Conservation (phyloP, 2,113 vertebrate species). For the Helogale parvula region DNA sequence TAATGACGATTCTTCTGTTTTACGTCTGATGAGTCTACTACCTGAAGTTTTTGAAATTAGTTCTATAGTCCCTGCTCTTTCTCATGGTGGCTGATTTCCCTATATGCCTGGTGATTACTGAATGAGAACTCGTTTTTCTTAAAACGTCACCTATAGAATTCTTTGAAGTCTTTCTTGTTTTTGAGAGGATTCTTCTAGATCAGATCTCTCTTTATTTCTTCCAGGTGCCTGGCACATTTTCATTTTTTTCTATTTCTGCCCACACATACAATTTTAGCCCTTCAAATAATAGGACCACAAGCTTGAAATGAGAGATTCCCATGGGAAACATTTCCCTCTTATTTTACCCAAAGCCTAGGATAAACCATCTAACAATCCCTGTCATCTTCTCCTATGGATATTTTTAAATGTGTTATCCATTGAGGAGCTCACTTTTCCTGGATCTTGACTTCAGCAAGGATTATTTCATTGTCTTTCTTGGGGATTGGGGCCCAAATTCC, state of each 20-base stretch:
- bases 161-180: neutral
- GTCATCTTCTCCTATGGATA: neutral
- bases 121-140: neutral
- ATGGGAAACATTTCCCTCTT: neutral
- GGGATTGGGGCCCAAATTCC: neutral
- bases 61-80: neutral
- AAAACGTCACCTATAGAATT: neutral
- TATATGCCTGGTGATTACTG: neutral
- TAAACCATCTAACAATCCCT: neutral
- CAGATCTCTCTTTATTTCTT: neutral
- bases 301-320: neutral
- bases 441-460: neutral
- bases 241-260: neutral
- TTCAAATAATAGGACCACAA: neutral
- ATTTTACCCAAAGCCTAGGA: neutral
- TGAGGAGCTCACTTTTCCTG: neutral
- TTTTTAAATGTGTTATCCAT: neutral
- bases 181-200: neutral
- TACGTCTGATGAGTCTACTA: neutral
- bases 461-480: neutral
- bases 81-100: neutral
- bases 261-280: neutral
- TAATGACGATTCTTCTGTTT: neutral
- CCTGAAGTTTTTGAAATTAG: neutral
- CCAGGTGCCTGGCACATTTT: neutral